Evolutionary conservation across 2,113 vertebrate species (phyloP).

Genomic region (Salvator merianae): DNA sequence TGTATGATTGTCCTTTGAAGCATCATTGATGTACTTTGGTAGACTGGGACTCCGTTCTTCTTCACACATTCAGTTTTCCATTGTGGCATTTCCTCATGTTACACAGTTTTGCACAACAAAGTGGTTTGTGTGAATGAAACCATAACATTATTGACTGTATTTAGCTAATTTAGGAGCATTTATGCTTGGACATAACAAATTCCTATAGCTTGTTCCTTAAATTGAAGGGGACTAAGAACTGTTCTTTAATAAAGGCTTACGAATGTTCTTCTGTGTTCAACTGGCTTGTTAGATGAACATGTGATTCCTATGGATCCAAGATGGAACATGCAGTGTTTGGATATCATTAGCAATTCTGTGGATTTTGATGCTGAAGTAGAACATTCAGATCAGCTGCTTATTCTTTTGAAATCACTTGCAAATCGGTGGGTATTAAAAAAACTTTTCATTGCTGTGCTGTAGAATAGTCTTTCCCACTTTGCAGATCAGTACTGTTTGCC

Average conservation of each 20-base stretch:
- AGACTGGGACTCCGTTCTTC: no score
- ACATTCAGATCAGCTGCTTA: slow-evolving; percentile 82
- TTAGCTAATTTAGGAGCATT: neutral
- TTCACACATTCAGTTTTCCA: no score
- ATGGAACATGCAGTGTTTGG: slow-evolving; percentile 95
- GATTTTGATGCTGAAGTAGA: slow-evolving; percentile 87
- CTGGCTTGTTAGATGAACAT: slow-evolving; percentile 82
- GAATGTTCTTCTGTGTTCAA: neutral
- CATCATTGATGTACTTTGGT: no score
- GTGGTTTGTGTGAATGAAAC: no score
- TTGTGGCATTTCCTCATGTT: no score
- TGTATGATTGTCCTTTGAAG: no score
- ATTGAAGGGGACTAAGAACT: neutral
- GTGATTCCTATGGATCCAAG: slow-evolving; percentile 91
- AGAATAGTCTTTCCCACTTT: neutral
- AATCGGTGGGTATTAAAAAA: slow-evolving; percentile 80
- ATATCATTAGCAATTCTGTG: slow-evolving; percentile 88
- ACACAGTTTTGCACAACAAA: no score
- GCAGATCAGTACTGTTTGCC: no score
- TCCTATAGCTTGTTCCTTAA: neutral
- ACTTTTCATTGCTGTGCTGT: neutral
- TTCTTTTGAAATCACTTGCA: slow-evolving; percentile 84
- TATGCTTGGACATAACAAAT: neutral
- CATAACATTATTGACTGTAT: no score
- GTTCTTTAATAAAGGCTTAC: neutral